Percentiles rank a stretch among this genome's conserved stretches.
phyloP scores from a whole-genome alignment of 2,888 invertebrate genomes.

The Pemphredon lugubris region DNA sequence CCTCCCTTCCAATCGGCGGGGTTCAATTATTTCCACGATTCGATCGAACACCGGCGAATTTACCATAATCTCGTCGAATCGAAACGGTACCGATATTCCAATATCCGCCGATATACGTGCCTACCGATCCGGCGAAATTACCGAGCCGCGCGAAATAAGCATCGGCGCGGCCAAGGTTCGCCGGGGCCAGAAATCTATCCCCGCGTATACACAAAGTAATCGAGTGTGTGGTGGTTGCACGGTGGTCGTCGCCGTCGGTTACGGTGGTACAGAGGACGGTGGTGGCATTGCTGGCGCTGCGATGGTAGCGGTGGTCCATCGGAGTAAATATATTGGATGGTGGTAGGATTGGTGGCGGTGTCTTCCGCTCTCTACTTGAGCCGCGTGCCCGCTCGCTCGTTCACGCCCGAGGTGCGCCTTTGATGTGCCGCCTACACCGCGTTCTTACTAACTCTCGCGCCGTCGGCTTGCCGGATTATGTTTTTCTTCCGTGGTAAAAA shows the following conservation, averaged over 20 bases:
- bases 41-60: too few species aligned
- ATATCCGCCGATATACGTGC: background rate
- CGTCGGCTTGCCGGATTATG: slow-evolving; percentile 45
- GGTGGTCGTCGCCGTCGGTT: slow-evolving; percentile 33
- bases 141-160: background rate
- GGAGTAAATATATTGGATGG: slow-evolving; percentile 78
- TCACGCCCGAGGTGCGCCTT: slow-evolving; percentile 80
- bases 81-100: too few species aligned
- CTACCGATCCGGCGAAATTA: background rate
- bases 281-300: slow-evolving; percentile 47
- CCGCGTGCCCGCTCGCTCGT: slow-evolving; percentile 79
- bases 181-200: slow-evolving; percentile 4
- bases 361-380: slow-evolving; percentile 79
- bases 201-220: slow-evolving; percentile 14
- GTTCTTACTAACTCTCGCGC: slow-evolving; percentile 75
- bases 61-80: background rate
- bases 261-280: slow-evolving; percentile 33
- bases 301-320: slow-evolving; percentile 74
- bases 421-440: slow-evolving; percentile 78
- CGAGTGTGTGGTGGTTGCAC: slow-evolving; percentile 26
- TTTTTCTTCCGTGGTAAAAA: slow-evolving; percentile 58
- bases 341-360: slow-evolving; percentile 77
- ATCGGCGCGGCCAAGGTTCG: background rate
- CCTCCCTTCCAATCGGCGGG: background rate
- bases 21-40: too few species aligned